Base-by-base conservation (phyloP, 2,888 invertebrate genomes). In the Leptopterna dolabrata region DNA sequence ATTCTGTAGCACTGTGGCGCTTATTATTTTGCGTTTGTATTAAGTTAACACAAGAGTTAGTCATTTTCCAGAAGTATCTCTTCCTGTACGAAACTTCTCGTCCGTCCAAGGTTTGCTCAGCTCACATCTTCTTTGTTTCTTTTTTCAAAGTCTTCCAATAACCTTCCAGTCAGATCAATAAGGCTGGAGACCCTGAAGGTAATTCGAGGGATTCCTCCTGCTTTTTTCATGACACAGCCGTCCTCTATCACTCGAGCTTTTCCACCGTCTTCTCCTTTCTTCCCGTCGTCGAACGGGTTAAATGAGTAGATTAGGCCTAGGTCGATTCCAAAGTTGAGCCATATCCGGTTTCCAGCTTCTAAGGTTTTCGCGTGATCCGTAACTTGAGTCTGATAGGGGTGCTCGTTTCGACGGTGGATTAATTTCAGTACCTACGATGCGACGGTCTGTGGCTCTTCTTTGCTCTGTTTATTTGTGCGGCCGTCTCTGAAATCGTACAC, bases 141-240 rank as follows among this genome's bases (percentile, higher is more conserved):
- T 73, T 73, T 24, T 78, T 43, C 27, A 13, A 27, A 78, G 78
- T 14, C 78, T 41, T 78, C 78, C 78, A 78, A 78, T 78, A 78
- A 45, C 78, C 78, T 78, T 24, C 41, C 36, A 45, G 45, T 24
- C 41, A 19, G 78, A 45, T 78, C 78, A 43, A 78, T 78, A 78
- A 78, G 73, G 41, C 24, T 63, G 45, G 78, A 78, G 78, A 45
- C 45, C 41, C 19, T 11, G 78, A 78, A n/a, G 78, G 78, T 45
- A 78, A 78, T 78, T n/a, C 43, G 78, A 45, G 24, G 78, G 43
- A 78, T 78, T 78, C 78, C 78, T 78, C 41, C 73, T 73, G 24
- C 78, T 78, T 78, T 45, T 78, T 78, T 36, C 78, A 78, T 78
- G 78, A 78, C 78, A 45, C 78, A 78, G 45, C 78, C 45, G 9